Percentiles rank a stretch among this genome's conserved stretches.
These are phyloP conservation scores for Eumerus sabulonum DNA, from an alignment of 2,888 invertebrate genomes.

Conservation along the genomic window DNA sequence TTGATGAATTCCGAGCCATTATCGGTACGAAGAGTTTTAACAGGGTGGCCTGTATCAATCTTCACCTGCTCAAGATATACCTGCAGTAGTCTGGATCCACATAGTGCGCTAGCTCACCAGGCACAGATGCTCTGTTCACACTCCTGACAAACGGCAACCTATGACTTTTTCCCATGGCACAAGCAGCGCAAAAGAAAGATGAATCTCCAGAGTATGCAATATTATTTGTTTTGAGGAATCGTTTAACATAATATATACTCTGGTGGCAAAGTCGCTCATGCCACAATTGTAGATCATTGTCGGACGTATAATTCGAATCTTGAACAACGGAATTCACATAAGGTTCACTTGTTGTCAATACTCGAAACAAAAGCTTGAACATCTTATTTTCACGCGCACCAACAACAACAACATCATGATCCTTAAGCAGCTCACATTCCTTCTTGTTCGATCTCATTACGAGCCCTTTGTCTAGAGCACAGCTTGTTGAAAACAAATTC, in stretches of 20 bases:
- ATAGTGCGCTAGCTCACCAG: conserved; percentile 28
- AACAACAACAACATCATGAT: conserved; percentile 18
- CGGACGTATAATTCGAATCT: conserved; percentile 2
- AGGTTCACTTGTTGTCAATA: conserved; percentile 1
- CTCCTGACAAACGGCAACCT: conserved; percentile 16
- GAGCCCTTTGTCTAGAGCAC: conserved; percentile 20
- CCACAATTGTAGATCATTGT: conserved; percentile 12
- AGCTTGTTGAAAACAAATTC: conserved; percentile 30
- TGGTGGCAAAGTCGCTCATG: conserved; percentile 28
- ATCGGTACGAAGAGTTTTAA: not conserved
- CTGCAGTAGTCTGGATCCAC: conserved; percentile 16
- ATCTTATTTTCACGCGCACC: conserved; percentile 18
- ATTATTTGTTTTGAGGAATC: not conserved
- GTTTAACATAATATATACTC: conserved; percentile 17
- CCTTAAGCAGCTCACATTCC: conserved; percentile 9
- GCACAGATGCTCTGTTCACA: not conserved
- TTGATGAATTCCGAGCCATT: not conserved
- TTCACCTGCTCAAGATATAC: not conserved
- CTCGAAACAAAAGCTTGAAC: conserved; percentile 16
- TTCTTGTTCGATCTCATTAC: conserved; percentile 18
- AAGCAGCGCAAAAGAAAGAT: conserved; percentile 17
- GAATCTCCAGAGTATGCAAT: conserved; percentile 5
- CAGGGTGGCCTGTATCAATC: not conserved
- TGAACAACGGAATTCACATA: not conserved
- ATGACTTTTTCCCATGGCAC: conserved; percentile 36